Conservation (phyloP, 1,140 invertebrate species). For the Cyrtorhinus lividipennis region DNA sequence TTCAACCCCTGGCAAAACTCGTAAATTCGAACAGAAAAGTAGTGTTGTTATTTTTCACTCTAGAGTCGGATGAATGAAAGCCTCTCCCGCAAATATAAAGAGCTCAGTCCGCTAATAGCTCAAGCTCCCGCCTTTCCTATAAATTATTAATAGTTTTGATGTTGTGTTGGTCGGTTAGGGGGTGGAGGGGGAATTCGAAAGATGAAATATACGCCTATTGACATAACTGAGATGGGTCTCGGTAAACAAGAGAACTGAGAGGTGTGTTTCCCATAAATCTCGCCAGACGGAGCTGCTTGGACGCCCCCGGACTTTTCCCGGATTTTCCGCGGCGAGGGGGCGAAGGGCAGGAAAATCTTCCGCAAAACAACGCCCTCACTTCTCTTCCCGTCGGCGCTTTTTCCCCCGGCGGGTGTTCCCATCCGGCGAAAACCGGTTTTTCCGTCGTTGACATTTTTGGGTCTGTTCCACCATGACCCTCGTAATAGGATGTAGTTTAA, state of each 20-base stretch:
- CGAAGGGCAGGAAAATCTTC: not conserved
- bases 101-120: conserved; percentile 1
- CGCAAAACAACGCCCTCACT: conserved; percentile 1
- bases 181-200: not conserved
- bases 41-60: not conserved
- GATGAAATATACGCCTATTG: conserved; percentile 8
- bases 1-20: too few relatives aligned
- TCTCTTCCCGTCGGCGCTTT: not conserved
- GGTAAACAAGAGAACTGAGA: not conserved
- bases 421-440: too few relatives aligned
- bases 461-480: too few relatives aligned
- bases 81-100: not conserved
- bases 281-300: not conserved
- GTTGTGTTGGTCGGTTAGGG: not conserved
- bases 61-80: not conserved
- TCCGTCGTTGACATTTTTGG: too few relatives aligned
- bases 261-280: conserved; percentile 3
- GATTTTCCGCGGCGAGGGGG: not conserved
- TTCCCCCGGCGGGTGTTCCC: too few relatives aligned
- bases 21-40: not conserved
- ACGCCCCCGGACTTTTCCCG: too few relatives aligned
- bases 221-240: not conserved
- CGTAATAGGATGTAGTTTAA: too few relatives aligned
- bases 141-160: conserved; percentile 10
- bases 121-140: not conserved